These are phyloP conservation scores for Pholis gunnellus DNA, from an alignment of 2,113 vertebrate genomes.

Conservation along the genomic window DNA sequence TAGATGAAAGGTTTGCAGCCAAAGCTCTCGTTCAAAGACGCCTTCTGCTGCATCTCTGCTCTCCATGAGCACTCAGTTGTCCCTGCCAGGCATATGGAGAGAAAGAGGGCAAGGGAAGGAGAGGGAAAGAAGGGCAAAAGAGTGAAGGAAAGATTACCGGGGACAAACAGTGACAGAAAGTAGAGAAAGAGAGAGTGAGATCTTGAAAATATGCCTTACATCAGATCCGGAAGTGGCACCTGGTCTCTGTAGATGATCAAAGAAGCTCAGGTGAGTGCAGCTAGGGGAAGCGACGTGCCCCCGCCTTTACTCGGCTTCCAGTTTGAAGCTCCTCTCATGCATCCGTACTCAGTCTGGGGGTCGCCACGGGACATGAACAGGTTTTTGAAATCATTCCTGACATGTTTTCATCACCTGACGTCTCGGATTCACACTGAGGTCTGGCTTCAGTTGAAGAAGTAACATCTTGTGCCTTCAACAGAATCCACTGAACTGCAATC, in stretches of 20 bases:
- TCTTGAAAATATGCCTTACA: constrained; percentile 10
- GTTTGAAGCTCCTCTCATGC: constrained; percentile 47
- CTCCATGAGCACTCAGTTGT: constrained; percentile 44
- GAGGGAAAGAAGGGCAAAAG: not conserved
- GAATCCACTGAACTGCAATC: constrained; percentile 31
- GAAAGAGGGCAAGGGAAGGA: constrained; percentile 30
- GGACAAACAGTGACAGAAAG: constrained; percentile 23
- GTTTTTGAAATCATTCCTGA: constrained; percentile 46
- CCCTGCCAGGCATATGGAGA: constrained; percentile 56
- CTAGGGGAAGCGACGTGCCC: constrained; percentile 19
- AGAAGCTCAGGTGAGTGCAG: constrained; percentile 52
- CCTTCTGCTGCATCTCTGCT: constrained; percentile 64
- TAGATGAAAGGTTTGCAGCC: constrained; percentile 71
- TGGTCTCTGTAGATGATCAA: constrained; percentile 65
- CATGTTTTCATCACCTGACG: constrained; percentile 56
- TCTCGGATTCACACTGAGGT: constrained; percentile 38
- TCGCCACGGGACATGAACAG: constrained; percentile 24
- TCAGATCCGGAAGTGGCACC: constrained; percentile 55
- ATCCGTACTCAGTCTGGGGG: constrained; percentile 31
- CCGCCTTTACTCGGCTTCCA: constrained; percentile 21
- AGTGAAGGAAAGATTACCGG: not conserved
- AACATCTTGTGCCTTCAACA: constrained; percentile 14
- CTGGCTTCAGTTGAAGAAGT: constrained; percentile 24
- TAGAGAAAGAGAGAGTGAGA: constrained; percentile 15
- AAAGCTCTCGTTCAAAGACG: constrained; percentile 61